These are phyloP conservation scores for Synchiropus splendidus DNA, from an alignment of 2,113 vertebrate species.

Conservation along the genomic window DNA sequence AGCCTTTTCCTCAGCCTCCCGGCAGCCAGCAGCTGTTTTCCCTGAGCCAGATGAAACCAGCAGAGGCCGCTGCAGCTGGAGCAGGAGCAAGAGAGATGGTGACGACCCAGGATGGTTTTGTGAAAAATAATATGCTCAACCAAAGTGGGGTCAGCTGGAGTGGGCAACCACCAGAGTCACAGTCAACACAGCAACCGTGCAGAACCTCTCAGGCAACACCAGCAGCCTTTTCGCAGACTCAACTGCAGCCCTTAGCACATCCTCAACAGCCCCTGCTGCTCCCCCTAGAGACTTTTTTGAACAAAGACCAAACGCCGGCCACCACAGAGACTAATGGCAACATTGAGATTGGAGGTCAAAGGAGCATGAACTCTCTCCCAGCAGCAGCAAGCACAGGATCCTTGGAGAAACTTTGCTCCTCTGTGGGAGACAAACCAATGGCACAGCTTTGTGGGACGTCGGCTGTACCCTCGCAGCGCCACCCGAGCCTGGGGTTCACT, in stretches of 20 bases:
- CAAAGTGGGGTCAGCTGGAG: constrained; percentile 42
- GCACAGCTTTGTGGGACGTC: constrained; percentile 41
- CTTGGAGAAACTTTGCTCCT: constrained; percentile 53
- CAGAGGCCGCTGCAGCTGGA: constrained; percentile 41
- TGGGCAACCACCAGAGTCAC: constrained; percentile 33
- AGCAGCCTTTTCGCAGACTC: constrained; percentile 42
- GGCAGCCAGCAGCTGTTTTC: constrained; percentile 45
- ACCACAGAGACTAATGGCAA: constrained; percentile 39
- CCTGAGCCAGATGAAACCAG: constrained; percentile 46
- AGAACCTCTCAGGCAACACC: constrained; percentile 31
- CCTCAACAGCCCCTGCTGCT: constrained; percentile 40
- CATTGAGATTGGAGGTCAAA: constrained; percentile 19
- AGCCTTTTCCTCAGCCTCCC: constrained; percentile 42
- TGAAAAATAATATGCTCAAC: constrained; percentile 51
- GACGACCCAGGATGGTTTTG: constrained; percentile 29
- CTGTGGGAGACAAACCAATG: constrained; percentile 36
- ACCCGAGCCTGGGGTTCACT: constrained; percentile 45
- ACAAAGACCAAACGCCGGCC: constrained; percentile 39
- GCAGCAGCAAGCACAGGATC: constrained; percentile 12
- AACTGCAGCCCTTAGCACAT: constrained; percentile 32
- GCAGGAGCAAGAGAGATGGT: constrained; percentile 40
- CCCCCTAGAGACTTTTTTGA: constrained; percentile 52
- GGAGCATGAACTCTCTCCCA: constrained; percentile 33
- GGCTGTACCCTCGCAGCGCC: constrained; percentile 44
- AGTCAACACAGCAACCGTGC: constrained; percentile 16